Evolutionary conservation across 1,140 invertebrate species (phyloP), one percentile per base, ranked within the genome.

Genomic region (Euschistus heros): DNA sequence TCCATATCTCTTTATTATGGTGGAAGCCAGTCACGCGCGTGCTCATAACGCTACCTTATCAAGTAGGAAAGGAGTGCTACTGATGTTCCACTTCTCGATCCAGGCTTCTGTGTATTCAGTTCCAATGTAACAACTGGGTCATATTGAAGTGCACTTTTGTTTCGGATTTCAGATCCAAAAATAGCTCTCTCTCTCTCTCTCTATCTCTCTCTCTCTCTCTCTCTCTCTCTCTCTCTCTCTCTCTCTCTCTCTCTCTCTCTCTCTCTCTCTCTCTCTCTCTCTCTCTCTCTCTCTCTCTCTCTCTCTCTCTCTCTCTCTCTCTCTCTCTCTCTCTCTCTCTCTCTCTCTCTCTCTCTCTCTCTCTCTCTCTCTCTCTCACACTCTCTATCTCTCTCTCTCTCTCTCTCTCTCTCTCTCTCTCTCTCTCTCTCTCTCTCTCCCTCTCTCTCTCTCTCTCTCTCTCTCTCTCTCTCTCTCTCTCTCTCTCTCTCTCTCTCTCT

Each of bases 401-500:
- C 66, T 69, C 70, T 66, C 63, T 71, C 68, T 52, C 70, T 68
- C 77, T 54, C 77, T 74, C 63, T 47, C 64, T 46, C 64, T 78
- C 74, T 15, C 75, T 67, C 42, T 68, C 67, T 22, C 68, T 66
- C 54, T 66, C 57, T 47, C 62, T 42, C 30, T 60, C 74, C 64
- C 47, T 76, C 75, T 30, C 75, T 70, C 22, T 74, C 73, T 57
- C 69, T 67, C 55, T 73, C 71, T 68, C 72, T 68, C 52, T 73
- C 72, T 44, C 76, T 68, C 46, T 73, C 73, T 18, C 73, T 69
- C 54, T 74, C 75, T 67, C 72, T 69, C 63, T 74, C 73, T 37
- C 71, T 67, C 50, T 68, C 69, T 54, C 71, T 74, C 62, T 75
- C 70, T 69, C 63, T 74, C 73, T 37, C 71, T 68, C 50, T 68